A percentile compares a stretch with the other conserved stretches of the same genome.
Conservation (phyloP, 2,797 vertebrate species). For the Manis pentadactyla region DNA sequence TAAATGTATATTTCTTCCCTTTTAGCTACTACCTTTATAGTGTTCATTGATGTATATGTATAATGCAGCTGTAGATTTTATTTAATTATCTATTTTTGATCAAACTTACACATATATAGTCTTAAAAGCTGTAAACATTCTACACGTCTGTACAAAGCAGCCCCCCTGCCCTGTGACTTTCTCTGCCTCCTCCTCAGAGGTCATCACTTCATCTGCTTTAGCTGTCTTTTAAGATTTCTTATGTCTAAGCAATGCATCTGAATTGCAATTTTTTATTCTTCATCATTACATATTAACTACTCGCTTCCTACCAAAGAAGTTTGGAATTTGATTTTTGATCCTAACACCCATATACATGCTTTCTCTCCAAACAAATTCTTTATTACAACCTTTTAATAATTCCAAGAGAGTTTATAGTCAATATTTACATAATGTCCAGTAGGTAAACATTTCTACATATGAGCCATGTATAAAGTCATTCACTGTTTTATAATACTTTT, state of each 20-base stretch:
- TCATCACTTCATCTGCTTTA: neutral
- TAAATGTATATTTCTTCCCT: no score
- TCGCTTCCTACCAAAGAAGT: neutral
- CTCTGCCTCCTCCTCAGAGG: neutral
- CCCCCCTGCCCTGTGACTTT: neutral
- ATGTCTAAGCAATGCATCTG: fast-evolving
- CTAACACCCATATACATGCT: neutral
- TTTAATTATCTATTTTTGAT: neutral
- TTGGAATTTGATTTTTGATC: neutral
- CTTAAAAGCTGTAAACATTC: neutral
- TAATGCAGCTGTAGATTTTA: neutral
- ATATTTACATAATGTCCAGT: neutral
- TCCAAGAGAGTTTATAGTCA: neutral
- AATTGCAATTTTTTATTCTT: neutral
- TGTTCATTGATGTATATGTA: neutral
- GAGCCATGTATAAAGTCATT: neutral
- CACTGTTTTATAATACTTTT: neutral
- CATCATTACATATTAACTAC: no score
- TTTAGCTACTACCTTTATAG: neutral
- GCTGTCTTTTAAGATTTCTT: neutral
- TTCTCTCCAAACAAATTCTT: neutral
- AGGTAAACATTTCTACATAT: neutral
- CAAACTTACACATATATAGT: neutral
- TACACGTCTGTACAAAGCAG: neutral
- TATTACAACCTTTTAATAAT: neutral